These are phyloP conservation scores for Pseudomyrmex dendroicus DNA, from an alignment of 1,140 invertebrate species.

Conservation along the genomic window DNA sequence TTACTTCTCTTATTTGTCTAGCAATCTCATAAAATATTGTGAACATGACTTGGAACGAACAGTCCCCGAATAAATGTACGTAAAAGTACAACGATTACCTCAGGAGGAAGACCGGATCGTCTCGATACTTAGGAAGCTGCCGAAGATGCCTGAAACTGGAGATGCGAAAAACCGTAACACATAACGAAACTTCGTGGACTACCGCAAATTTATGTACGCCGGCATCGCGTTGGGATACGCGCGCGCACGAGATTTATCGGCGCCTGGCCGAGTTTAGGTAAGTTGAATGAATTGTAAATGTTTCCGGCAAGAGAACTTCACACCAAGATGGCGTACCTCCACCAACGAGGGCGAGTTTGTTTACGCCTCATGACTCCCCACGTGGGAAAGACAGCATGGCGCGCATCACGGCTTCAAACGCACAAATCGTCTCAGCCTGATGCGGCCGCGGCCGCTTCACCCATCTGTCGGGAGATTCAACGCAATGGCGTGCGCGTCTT, in stretches of 20 bases:
- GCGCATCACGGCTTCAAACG: slow-evolving; percentile 70
- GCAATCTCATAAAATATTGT: no score
- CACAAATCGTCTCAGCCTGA: slow-evolving; percentile 57
- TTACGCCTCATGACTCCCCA: slow-evolving; percentile 81
- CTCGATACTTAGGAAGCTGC: not conserved
- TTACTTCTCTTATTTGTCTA: no score
- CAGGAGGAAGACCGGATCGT: not conserved
- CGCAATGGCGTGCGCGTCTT: slow-evolving; percentile 50
- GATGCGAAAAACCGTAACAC: slow-evolving; percentile 62
- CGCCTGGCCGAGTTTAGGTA: slow-evolving; percentile 73
- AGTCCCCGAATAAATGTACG: no score
- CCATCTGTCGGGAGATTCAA: slow-evolving; percentile 42
- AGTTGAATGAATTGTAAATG: slow-evolving; percentile 78
- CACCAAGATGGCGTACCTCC: slow-evolving; percentile 74
- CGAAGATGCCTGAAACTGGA: slow-evolving; percentile 30
- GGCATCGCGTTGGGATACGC: slow-evolving; percentile 40
- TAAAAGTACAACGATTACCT: no score
- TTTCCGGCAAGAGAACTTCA: slow-evolving; percentile 75
- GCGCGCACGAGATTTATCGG: slow-evolving; percentile 77
- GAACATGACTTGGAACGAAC: no score
- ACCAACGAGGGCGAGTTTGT: slow-evolving; percentile 77
- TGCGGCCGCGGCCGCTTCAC: slow-evolving; percentile 18
- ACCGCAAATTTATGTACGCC: slow-evolving; percentile 68
- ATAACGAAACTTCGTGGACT: slow-evolving; percentile 68
- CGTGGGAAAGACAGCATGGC: slow-evolving; percentile 80